Evolutionary conservation across 92 coral and sea anemone genomes (phyloP), one percentile per base, ranked within the genome.

Genomic region (Porites divaricata): DNA sequence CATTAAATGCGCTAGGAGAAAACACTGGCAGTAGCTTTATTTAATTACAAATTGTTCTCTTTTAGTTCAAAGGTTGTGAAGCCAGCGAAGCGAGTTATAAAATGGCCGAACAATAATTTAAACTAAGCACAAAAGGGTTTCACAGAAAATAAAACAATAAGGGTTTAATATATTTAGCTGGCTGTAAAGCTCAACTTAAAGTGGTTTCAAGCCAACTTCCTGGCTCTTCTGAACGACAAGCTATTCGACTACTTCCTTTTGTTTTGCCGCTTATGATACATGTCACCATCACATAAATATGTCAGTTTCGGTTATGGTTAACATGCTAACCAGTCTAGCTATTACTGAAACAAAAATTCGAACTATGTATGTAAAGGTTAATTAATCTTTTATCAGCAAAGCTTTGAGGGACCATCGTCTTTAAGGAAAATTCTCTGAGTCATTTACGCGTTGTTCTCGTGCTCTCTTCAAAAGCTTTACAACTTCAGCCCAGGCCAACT

Each of bases 91-190:
- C 53, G 48, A 57, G 23, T 19, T 54, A 69, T 69, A 11, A 69
- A 80, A 80, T 74, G 50, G 13, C 45, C 11, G 76, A 69, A 26
- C 58, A 56, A 69, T 53, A 69, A 25, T 35, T 2, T 56, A n/a
- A 70, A 52, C 14, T 17, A 13, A 0, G 53, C 51, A 79, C 75
- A 79, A 67, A 67, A 71, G 16, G 81, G 26, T 53, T 24, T 50
- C 28, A 21, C 50, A 20, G 76, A 80, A 68, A 54, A 80, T 52
- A 67, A 22, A 19, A 66, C 63, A 49, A 53, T 13, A 28, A 53
- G 64, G 23, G 25, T 67, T 63, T 25, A 56, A 25, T 8, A 77
- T 52, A 77, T 77, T 41, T 63, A 63, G 81, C 57, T 12, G 14
- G 22, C 81, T 77, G 58, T 25, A 75, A 54, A 54, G 79, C 2